Base-by-base conservation (phyloP, 2,113 vertebrate genomes). In the Orcinus orca region DNA sequence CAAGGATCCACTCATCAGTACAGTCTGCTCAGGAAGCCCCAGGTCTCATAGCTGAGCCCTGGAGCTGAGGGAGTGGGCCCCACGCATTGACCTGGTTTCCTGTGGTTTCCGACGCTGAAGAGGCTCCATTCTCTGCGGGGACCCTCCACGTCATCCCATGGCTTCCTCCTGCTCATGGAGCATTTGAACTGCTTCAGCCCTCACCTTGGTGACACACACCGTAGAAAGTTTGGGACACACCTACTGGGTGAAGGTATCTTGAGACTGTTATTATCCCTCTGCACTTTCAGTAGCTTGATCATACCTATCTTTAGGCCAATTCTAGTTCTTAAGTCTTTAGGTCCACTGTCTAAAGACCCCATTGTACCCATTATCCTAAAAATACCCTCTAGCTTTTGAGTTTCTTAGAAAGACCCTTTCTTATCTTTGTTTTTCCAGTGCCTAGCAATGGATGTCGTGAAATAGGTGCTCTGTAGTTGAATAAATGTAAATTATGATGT, bases 81-180 rank as follows among this genome's bases (percentile, higher is more conserved):
- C 88, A 86, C 1, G 0, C 91, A 84, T 77, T 98, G 98, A 98
- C 97, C 98, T 98, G 96, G 68, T 98, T 98, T 98, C 95, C 68
- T 97, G 97, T 76, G 97, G 96, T 98, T 98, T 98, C 96, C 63
- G 70, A 71, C 47, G 70, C 80, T 97, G 96, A 96, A 38, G 1
- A 89, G 73, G 93, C 95, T 94, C 97, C 82, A 82, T 31, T 41
- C 85, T 94, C 53, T 90, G 94, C 77, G 90, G 96, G 88, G 92
- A 95, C 86, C 93, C 89, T 93, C 89, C 89, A 90, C 47, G 33
- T 33, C 93, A 50, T 89, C 96, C 90, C 95, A 87, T 93, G 73
- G 95, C 96, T 98, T 97, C 97, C 97, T 98, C 89, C 88, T 53
- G 25, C 47, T 47, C 67, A 21, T n/a, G 91, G 77, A 97, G 62